Conservation (phyloP, 2,888 invertebrate genomes). For the Nemurella pictetii region DNA sequence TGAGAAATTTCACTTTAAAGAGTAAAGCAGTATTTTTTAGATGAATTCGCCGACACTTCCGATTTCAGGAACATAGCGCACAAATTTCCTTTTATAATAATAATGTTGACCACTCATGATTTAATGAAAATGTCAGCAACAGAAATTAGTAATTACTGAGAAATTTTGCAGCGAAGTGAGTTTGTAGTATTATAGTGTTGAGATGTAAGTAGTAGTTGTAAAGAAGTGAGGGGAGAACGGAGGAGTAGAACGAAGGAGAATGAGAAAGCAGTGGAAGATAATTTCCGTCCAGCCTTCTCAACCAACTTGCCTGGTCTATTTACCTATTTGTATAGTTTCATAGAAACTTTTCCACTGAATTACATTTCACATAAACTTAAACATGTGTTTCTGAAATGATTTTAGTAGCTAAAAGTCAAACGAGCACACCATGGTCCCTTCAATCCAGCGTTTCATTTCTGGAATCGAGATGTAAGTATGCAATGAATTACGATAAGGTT, state of each 20-base stretch:
- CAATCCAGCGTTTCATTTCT: not conserved
- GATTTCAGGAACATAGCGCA: not conserved
- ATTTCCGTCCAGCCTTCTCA: not conserved
- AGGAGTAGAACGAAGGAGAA: not conserved
- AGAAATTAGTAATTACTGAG: conserved; percentile 25
- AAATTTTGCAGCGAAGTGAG: not conserved
- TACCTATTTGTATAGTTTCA: conserved; percentile 23
- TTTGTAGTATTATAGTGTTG: too few species aligned
- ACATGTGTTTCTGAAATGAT: conserved; percentile 30
- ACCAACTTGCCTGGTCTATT: not conserved
- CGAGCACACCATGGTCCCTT: not conserved
- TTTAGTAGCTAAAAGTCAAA: not conserved
- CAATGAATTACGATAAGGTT: too few species aligned
- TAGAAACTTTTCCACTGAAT: conserved; percentile 26
- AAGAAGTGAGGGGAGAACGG: not conserved
- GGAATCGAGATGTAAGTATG: too few species aligned
- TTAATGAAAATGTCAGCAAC: conserved; percentile 28
- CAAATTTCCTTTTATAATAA: too few species aligned
- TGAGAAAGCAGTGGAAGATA: not conserved
- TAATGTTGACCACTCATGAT: conserved; percentile 18
- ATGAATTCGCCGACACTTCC: not conserved
- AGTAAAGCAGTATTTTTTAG: not conserved
- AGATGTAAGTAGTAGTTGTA: not conserved
- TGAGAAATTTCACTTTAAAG: not conserved
- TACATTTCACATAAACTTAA: conserved; percentile 7